Conservation (phyloP, 2,888 invertebrate species). For the Patella caerulea region DNA sequence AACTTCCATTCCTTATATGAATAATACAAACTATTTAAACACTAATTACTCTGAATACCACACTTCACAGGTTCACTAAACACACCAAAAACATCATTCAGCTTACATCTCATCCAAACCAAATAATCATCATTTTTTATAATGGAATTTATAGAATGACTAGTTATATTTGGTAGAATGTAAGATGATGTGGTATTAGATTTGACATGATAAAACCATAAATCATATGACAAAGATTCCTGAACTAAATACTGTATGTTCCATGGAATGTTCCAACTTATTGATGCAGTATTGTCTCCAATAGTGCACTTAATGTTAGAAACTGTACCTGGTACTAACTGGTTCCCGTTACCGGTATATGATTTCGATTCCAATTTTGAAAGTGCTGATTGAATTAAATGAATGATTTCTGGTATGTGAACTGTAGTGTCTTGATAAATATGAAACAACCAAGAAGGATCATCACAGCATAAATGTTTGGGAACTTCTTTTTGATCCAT, state of each 20-base stretch:
- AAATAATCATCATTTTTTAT: slow-evolving; percentile 37
- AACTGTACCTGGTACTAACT: slow-evolving; percentile 17
- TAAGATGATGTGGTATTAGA: slow-evolving; percentile 22
- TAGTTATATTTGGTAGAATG: slow-evolving; percentile 9
- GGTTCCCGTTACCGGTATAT: not conserved
- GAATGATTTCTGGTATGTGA: slow-evolving; percentile 54
- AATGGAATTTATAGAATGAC: slow-evolving; percentile 18
- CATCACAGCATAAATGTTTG: slow-evolving; percentile 72
- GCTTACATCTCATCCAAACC: slow-evolving; percentile 55
- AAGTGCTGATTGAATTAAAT: slow-evolving; percentile 42
- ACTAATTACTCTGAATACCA: no score
- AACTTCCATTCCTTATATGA: no score
- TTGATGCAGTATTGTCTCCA: slow-evolving; percentile 16
- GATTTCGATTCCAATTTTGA: not conserved
- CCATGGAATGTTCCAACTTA: slow-evolving; percentile 60
- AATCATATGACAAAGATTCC: slow-evolving; percentile 49
- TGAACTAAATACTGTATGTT: slow-evolving; percentile 45
- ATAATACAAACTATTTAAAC: no score
- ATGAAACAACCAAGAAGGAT: slow-evolving; percentile 73
- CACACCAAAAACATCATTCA: slow-evolving; percentile 41
- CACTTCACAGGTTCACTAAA: slow-evolving; percentile 42
- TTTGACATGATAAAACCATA: slow-evolving; percentile 49
- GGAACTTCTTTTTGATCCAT: slow-evolving; percentile 63
- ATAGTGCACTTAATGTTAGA: not conserved
- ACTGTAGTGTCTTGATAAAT: slow-evolving; percentile 75